Percentiles rank a stretch among this genome's conserved stretches.
Conservation (phyloP, 2,797 vertebrate species). For the Ceryle rudis region DNA sequence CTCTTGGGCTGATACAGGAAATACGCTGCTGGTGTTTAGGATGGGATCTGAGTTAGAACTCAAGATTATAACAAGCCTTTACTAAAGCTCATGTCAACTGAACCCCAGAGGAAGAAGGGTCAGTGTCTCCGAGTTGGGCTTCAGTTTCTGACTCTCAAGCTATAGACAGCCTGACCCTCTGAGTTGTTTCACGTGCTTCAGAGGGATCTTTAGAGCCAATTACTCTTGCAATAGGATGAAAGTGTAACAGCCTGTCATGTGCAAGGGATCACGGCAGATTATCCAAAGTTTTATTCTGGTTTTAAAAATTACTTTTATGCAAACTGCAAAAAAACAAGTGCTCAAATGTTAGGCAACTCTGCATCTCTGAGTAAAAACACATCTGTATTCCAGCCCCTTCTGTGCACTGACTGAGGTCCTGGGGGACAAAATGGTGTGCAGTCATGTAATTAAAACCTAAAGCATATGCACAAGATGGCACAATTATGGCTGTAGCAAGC, state of each 20-base stretch:
- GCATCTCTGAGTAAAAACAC: accelerated
- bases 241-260: not conserved
- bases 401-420: not conserved
- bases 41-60: not conserved
- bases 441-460: not conserved
- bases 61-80: not conserved
- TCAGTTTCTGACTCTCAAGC: not conserved
- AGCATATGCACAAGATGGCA: not conserved
- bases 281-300: not conserved
- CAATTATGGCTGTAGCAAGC: not conserved
- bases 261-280: not conserved
- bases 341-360: not conserved
- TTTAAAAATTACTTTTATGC: not conserved
- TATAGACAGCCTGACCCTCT: accelerated
- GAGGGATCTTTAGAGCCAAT: not conserved
- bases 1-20: not conserved
- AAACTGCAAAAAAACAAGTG: not conserved
- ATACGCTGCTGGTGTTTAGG: accelerated
- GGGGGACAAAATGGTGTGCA: not conserved
- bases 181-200: not conserved
- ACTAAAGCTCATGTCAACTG: not conserved
- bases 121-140: not conserved
- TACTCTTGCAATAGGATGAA: accelerated
- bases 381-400: not conserved
- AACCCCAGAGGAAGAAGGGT: not conserved